phyloP scores from a whole-genome alignment of 2,797 vertebrate genomes.

The Rallus crepitans region DNA sequence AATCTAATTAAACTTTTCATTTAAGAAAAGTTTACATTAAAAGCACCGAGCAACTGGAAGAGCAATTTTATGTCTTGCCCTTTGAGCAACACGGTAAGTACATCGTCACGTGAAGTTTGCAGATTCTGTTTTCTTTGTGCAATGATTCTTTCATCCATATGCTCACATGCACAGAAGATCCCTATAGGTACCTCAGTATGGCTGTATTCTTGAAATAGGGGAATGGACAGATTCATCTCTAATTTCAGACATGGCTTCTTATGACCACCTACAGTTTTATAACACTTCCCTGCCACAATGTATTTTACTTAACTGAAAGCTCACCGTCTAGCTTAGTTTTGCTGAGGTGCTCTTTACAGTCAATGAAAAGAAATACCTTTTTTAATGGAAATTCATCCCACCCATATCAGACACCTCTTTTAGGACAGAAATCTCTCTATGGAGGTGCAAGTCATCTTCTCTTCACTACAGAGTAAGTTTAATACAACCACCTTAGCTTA shows the following conservation, averaged over 20 bases:
- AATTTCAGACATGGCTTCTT: background rate
- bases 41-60: background rate
- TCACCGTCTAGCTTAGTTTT: background rate
- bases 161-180: background rate
- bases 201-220: background rate
- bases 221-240: background rate
- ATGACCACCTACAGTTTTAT: background rate
- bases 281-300: background rate
- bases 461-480: background rate
- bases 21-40: constrained; percentile 9
- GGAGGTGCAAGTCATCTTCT: background rate
- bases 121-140: background rate
- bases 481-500: background rate
- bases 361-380: background rate
- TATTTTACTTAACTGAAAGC: background rate
- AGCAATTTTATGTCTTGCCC: background rate
- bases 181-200: background rate
- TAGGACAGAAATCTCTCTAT: background rate
- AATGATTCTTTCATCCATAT: background rate
- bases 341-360: background rate
- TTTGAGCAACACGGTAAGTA: background rate
- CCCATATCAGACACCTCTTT: background rate
- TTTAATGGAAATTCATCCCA: background rate
- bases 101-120: background rate
- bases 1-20: constrained; percentile 46